Percentiles rank a stretch among this genome's conserved stretches.
phyloP scores from a whole-genome alignment of 2,113 vertebrate genomes.

The Labeo rohita region DNA sequence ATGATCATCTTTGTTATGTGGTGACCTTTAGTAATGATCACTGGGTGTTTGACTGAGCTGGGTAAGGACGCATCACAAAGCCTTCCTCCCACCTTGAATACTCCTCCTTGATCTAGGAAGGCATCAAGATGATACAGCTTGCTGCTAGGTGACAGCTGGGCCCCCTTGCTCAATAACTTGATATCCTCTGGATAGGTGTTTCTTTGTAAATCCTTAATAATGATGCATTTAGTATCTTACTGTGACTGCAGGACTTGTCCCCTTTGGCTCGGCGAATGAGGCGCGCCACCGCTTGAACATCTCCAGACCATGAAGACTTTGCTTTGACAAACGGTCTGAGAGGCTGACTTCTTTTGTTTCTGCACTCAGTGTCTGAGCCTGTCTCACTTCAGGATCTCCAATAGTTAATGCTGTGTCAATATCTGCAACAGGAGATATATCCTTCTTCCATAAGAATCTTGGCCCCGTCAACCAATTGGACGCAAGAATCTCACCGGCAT shows the following conservation, averaged over 20 bases:
- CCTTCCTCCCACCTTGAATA: conserved; percentile 17
- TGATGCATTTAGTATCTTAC: background rate
- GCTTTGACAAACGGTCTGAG: conserved; percentile 14
- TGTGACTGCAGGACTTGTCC: background rate
- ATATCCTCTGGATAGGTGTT: background rate
- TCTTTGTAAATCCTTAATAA: conserved; percentile 21
- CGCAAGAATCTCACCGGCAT: no score
- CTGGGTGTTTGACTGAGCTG: conserved; percentile 3
- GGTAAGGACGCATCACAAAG: background rate
- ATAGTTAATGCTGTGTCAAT: no score
- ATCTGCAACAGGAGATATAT: no score
- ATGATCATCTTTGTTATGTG: background rate
- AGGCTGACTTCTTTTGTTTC: no score
- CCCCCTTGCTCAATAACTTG: background rate
- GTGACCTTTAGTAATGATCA: conserved; percentile 14
- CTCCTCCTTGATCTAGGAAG: conserved; percentile 16
- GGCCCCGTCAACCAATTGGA: no score
- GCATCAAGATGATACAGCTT: background rate
- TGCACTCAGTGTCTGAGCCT: no score
- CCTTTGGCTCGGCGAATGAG: background rate
- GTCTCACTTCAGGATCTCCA: no score
- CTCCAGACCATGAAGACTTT: conserved; percentile 25
- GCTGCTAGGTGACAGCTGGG: background rate
- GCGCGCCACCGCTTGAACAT: conserved; percentile 1
- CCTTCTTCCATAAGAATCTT: no score